Conservation (phyloP, 2,797 vertebrate genomes). For the Dipus sagitta region DNA sequence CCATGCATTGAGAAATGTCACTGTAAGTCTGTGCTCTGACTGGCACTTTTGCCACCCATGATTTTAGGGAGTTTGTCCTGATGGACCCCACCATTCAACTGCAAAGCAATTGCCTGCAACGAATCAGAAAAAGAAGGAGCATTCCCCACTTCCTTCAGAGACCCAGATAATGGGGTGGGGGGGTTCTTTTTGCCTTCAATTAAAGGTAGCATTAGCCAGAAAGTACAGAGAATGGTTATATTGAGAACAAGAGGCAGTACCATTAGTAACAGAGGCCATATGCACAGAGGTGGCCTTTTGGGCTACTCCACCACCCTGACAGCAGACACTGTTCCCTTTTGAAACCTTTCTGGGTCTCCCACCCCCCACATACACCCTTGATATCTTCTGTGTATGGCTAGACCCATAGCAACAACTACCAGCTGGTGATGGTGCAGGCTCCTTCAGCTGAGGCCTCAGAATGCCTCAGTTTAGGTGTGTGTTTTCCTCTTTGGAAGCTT, state of each 20-base stretch:
- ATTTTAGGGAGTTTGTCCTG: fast-evolving
- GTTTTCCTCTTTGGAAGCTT: not conserved
- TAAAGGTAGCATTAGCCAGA: not conserved
- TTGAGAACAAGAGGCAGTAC: not conserved
- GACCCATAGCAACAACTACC: not conserved
- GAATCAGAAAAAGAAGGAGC: not conserved
- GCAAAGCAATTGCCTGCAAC: not conserved
- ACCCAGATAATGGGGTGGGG: fast-evolving
- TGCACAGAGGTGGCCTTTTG: not conserved
- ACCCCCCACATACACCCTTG: too few relatives aligned
- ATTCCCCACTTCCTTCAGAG: fast-evolving
- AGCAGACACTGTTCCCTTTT: not conserved
- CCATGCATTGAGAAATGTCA: not conserved
- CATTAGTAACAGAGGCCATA: not conserved
- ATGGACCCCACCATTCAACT: too few relatives aligned
- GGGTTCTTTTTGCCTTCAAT: not conserved
- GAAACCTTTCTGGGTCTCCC: not conserved
- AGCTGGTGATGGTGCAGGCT: fast-evolving
- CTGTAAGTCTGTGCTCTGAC: fast-evolving
- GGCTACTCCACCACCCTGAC: not conserved
- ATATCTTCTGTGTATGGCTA: not conserved
- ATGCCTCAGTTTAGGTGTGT: not conserved
- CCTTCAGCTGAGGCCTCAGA: not conserved
- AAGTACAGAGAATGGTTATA: not conserved
- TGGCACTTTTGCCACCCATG: not conserved